Conservation (phyloP, 2,113 vertebrate genomes). For the Loxodonta africana region DNA sequence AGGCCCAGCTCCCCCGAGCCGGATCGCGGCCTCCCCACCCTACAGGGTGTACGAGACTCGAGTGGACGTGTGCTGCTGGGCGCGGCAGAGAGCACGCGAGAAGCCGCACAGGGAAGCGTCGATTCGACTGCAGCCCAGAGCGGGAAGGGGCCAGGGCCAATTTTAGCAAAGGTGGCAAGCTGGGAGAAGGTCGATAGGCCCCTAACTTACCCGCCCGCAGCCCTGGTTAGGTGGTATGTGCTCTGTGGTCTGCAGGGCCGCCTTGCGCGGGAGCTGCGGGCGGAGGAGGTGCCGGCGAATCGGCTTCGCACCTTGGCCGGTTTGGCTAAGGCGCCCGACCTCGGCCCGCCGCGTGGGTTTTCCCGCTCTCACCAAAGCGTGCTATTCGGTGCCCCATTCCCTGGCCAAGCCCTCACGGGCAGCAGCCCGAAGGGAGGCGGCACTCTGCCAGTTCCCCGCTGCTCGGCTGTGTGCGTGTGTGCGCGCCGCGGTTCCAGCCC, state of each 20-base stretch:
- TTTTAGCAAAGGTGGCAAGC: slow-evolving; percentile 61
- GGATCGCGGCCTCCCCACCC: neutral
- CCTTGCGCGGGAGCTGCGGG: neutral
- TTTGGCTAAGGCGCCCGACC: neutral
- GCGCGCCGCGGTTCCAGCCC: slow-evolving; percentile 28
- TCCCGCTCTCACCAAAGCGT: slow-evolving; percentile 47
- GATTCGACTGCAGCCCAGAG: neutral
- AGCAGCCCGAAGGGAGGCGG: slow-evolving; percentile 10
- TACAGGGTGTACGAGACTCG: neutral
- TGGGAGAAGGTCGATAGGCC: neutral
- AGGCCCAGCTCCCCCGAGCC: neutral
- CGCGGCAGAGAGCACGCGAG: neutral
- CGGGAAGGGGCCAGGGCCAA: slow-evolving; percentile 50
- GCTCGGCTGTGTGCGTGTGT: slow-evolving; percentile 22
- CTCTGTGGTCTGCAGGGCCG: neutral
- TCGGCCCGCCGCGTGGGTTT: slow-evolving; percentile 42
- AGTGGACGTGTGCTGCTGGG: neutral
- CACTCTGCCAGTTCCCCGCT: slow-evolving; percentile 2
- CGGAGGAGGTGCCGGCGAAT: neutral
- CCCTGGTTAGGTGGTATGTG: neutral
- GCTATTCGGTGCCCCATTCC: neutral
- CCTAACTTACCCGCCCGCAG: neutral
- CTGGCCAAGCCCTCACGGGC: neutral
- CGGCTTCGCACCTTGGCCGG: slow-evolving; percentile 71
- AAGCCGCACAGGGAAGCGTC: neutral